phyloP scores from a whole-genome alignment of 2,113 vertebrate genomes.

The Sigmodon hispidus region DNA sequence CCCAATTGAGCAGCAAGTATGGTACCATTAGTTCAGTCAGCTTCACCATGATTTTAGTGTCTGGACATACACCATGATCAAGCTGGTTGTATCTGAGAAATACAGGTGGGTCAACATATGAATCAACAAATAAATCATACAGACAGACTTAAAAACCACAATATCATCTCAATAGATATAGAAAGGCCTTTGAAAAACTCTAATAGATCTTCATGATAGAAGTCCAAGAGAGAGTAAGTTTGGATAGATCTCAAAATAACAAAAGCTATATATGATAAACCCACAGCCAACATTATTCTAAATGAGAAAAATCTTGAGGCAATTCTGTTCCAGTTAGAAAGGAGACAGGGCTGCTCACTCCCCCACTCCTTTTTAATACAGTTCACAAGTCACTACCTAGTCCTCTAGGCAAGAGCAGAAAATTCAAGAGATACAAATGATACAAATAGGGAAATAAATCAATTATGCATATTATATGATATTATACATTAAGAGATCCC shows the following conservation, averaged over 20 bases:
- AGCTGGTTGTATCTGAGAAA: background rate
- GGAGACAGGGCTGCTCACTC: background rate
- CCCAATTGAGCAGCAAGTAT: background rate
- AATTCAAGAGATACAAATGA: background rate
- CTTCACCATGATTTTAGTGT: constrained; percentile 47
- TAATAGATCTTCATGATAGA: background rate
- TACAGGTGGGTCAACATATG: background rate
- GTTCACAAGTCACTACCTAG: background rate
- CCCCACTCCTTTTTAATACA: background rate
- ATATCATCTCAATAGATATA: background rate
- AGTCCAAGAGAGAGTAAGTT: background rate
- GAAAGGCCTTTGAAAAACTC: background rate
- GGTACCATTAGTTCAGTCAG: background rate
- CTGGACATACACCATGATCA: background rate
- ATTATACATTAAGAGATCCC: background rate
- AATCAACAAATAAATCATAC: background rate
- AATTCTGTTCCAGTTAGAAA: background rate
- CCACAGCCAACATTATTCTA: background rate
- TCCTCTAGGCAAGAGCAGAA: background rate
- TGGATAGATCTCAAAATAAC: background rate
- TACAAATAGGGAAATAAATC: background rate
- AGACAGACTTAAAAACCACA: background rate
- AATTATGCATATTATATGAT: background rate
- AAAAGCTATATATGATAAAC: background rate
- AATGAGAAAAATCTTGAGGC: background rate